Evolutionary conservation across 2,113 vertebrate genomes (phyloP).

Genomic region (Hassar affinis): DNA sequence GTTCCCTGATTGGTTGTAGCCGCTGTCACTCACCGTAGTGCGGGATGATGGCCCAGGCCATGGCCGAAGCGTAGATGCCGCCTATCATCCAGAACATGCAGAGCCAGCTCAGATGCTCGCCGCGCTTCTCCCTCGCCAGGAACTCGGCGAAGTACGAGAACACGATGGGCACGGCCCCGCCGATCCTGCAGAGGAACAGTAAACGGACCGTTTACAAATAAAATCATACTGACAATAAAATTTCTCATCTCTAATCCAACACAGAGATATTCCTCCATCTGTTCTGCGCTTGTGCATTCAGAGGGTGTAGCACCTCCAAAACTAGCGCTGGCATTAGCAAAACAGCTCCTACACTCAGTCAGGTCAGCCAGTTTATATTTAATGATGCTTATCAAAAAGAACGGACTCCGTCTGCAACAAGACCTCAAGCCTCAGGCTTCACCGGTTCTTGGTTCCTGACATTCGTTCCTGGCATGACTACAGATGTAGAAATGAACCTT

Average conservation of each 20-base stretch:
- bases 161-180: constrained; percentile 89
- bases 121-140: constrained; percentile 91
- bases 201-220: too few species aligned
- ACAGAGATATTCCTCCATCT: not conserved
- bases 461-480: too few species aligned
- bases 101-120: constrained; percentile 96
- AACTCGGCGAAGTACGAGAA: constrained; percentile 97
- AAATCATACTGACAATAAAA: too few species aligned
- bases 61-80: constrained; percentile 94
- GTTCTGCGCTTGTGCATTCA: not conserved
- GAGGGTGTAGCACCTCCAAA: not conserved
- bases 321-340: not conserved
- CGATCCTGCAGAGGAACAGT: constrained; percentile 78
- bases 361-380: not conserved
- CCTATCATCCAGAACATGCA: constrained; percentile 99
- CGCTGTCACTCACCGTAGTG: constrained; percentile 87
- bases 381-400: too few species aligned
- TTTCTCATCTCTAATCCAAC: not conserved
- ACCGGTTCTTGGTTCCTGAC: too few species aligned
- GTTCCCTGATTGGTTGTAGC: not conserved
- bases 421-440: too few species aligned
- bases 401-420: too few species aligned
- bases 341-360: not conserved
- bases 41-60: constrained; percentile 99
- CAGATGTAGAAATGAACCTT: too few species aligned